Evolutionary conservation across 1,140 invertebrate genomes (phyloP), one percentile per base, ranked within the genome.

Genomic region (Drosophila ohnishii): DNA sequence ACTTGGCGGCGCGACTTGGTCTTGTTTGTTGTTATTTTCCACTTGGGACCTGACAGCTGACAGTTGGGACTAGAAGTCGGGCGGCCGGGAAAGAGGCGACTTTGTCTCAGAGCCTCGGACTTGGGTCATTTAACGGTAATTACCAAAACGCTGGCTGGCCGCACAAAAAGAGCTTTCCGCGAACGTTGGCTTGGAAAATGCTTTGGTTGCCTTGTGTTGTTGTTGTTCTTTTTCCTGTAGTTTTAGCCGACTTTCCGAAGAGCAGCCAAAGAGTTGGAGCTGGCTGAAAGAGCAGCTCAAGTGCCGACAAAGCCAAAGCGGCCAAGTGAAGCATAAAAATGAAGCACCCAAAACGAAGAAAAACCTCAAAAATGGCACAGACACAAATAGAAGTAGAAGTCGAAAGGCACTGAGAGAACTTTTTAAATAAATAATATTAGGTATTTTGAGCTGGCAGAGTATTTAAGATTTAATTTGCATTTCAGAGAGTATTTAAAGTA

Each of bases 101-200:
- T 71, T 58, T 69, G 67, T 70, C 35, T 53, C 40, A 44, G 25
- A 22, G 39, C 34, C 50, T 77, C 56, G 44, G 77, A 65, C 83
- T 60, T 76, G 84, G 83, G 83, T 87, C 79, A 88, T 87, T 87
- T 87, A 88, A 88, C 83, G 83, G 83, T 87, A 87, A 87, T 87
- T 87, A 88, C 84, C 63, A 66, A 77, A 78, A 75, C 64, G 48
- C 65, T 63, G 30, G 40, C 47, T 57, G 55, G 58, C 37, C 42
- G 37, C 37, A 82, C 61, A 64, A 77, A 82, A 57, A 73, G 70
- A 47, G 44, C 56, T 86, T 86, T 82, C 75, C 66, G 79, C 79
- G 75, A 82, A 82, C 56, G 74, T 30, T 70, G 22, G 42, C 40
- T 50, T 75, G 74, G 59, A 83, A 75, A 75, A 74, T 48, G 55